Base-by-base conservation (phyloP, 2,888 invertebrate species). In the Baronia brevicornis region DNA sequence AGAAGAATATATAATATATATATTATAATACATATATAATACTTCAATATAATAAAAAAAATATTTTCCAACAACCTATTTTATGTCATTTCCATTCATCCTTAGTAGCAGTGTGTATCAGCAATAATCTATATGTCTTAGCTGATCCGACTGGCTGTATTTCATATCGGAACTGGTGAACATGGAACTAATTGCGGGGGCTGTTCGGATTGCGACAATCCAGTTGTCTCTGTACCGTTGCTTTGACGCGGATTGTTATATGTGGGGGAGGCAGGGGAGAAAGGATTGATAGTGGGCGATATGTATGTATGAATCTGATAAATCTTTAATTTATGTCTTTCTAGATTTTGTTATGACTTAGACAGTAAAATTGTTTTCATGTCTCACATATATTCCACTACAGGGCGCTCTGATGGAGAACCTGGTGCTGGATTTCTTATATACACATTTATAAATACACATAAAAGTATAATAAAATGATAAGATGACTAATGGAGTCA, bases 101-200 rank as follows among this genome's bases (percentile, higher is more conserved):
- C 51, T 11, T 27, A 24, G 35, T 34, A 44, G 17, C 57, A 40
- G 70, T 75, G 46, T 74, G 71, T 67, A 40, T 28, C 39, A 13
- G 25, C 51, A 33, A 63, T 68, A 70, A 72, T 71, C 68, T 73
- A 72, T 74, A 67, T 71, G 75, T 79, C 79, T 79, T 79, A 59
- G 68, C 58, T 63, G 74, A 77, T 73, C 60, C 63, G 58, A 49
- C 54, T 51, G 53, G 61, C 66, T 67, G 75, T 79, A 77, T 75
- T 74, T 80, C 80, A 79, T 77, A 78, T 74, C 65, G 72, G 46
- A 62, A 61, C 60, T 65, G 57, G 55, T 57, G 64, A 59, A 59
- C 58, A 51, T 60, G 62, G 60, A 64, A 70, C 74, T 78, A 78
- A 78, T 77, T 78, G 77, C 66, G 57, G 57, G 58, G 56, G 56